Conservation (phyloP, 2,888 invertebrate genomes). For the Tachina fera region DNA sequence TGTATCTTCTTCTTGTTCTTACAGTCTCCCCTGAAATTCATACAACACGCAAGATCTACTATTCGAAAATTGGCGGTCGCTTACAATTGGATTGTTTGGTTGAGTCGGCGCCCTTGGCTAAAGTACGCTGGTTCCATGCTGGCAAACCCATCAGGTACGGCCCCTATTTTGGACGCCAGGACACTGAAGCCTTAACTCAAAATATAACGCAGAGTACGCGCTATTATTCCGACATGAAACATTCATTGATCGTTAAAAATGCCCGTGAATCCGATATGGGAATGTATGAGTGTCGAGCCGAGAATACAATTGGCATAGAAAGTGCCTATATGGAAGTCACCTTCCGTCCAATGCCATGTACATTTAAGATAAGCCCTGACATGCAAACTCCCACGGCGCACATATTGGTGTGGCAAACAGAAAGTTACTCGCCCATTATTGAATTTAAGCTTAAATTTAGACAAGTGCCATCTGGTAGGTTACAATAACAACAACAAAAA, state of each 20-base stretch:
- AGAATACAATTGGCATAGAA: slow-evolving; percentile 89
- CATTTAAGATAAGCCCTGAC: slow-evolving; percentile 81
- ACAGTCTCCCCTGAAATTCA: slow-evolving; percentile 90
- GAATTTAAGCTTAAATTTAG: slow-evolving; percentile 86
- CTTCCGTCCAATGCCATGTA: slow-evolving; percentile 83
- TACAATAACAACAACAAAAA: background rate
- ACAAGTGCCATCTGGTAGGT: slow-evolving; percentile 80
- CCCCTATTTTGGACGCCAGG: slow-evolving; percentile 81
- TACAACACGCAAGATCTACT: slow-evolving; percentile 87
- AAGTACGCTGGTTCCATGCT: slow-evolving; percentile 87
- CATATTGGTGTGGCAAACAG: slow-evolving; percentile 92
- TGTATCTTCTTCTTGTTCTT: background rate
- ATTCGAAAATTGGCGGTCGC: slow-evolving; percentile 88
- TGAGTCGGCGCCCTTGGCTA: slow-evolving; percentile 88
- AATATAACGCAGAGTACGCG: slow-evolving; percentile 82
- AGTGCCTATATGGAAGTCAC: slow-evolving; percentile 89
- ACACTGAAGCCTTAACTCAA: slow-evolving; percentile 80
- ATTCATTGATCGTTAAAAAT: slow-evolving; percentile 87
- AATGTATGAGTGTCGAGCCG: slow-evolving; percentile 90
- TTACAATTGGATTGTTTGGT: slow-evolving; percentile 88
- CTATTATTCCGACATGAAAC: slow-evolving; percentile 84
- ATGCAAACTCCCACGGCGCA: slow-evolving; percentile 84
- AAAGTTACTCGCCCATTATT: slow-evolving; percentile 90
- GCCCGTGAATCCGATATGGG: slow-evolving; percentile 89
- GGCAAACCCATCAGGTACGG: slow-evolving; percentile 84